Base-by-base conservation (phyloP, 2,888 invertebrate species). In the Chouioia cunea region DNA sequence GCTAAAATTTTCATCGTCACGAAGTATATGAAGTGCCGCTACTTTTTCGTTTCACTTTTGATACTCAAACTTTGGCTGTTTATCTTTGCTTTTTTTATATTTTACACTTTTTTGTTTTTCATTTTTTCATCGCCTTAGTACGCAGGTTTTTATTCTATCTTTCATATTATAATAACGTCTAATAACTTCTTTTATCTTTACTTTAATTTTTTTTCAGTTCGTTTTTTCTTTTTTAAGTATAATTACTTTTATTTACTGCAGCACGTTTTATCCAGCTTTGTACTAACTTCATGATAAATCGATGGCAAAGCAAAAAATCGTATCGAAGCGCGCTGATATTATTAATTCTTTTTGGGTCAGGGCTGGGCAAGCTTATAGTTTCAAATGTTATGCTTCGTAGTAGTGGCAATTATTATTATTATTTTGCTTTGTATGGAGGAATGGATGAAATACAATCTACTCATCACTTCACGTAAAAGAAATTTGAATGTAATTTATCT, bases 281-380 rank as follows among this genome's bases (percentile, higher is more conserved):
- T 77, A 80, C 81, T 79, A 80, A 81, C 79, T 79, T 76, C n/a
- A 65, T 63, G 16, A 57, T 10, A 54, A 44, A 59, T 52, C 27
- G 73, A 70, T 65, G 73, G 73, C 43, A 73, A 71, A 73, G 27
- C 66, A 69, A 75, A 67, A 76, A 65, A 70, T 71, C 72, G 6
- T 36, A 36, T 36, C 36, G 36, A 36, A 36, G 12, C 36, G 71
- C 75, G 65, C 77, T 68, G 76, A 73, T 16, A 27, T 72, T 58
- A 65, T 50, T 72, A 4, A 57, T 57, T 60, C 36, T 56, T 71
- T 73, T 77, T 76, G 74, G 77, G 74, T 77, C 81, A 82, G 82
- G 82, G 82, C 82, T 82, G 82, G 78, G 79, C 82, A 82, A 81
- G 82, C 77, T 81, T 81, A 77, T 76, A 79, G 78, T 69, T 63